Base-by-base conservation (phyloP, 2,113 vertebrate species). In the Bagarius yarrelli region DNA sequence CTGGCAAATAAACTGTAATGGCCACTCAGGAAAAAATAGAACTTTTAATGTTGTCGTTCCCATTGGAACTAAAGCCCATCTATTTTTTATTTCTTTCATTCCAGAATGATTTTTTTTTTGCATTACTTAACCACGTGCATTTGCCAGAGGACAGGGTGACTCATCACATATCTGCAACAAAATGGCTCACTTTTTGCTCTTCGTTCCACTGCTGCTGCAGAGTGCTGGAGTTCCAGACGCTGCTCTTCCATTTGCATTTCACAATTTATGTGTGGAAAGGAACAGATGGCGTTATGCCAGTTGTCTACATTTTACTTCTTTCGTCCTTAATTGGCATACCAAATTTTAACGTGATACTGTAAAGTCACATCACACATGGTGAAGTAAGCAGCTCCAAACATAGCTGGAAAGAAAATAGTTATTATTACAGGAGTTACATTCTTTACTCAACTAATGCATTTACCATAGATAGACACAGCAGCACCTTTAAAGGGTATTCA, bases 141-240 rank as follows among this genome's bases (percentile, higher is more conserved):
- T 84, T 53, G 80, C 85, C 81, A 57, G 80, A 80, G 82, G 85
- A 79, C 67, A 80, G 57, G 13, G 78, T 86, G 80, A 84, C 71
- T 86, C 80, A 86, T 75, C 76, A 64, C 40, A 61, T 63, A 69
- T 76, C 67, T 71, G 79, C 76, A 84, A 84, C 76, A 82, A 84
- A 86, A 84, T 86, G 85, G 80, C 72, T 86, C 72, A 71, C 75
- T 81, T 81, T 30, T 73, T 66, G 30, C 66, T 71, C 71, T 63
- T 73, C 76, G 73, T 81, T 78, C 71, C 83, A 47, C 16, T 53
- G 60, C 81, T 60, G 75, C 82, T 53, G 75, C 47, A 36, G 32
- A 73, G 30, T 30, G 40, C 69, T 53, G 53, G 16, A 40, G 61
- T 61, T 83, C 34, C 47, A 71, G 66, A 25, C 52, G 23, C 30